Evolutionary conservation across 2,888 invertebrate species (phyloP).

Genomic region (Lutraria lutraria): DNA sequence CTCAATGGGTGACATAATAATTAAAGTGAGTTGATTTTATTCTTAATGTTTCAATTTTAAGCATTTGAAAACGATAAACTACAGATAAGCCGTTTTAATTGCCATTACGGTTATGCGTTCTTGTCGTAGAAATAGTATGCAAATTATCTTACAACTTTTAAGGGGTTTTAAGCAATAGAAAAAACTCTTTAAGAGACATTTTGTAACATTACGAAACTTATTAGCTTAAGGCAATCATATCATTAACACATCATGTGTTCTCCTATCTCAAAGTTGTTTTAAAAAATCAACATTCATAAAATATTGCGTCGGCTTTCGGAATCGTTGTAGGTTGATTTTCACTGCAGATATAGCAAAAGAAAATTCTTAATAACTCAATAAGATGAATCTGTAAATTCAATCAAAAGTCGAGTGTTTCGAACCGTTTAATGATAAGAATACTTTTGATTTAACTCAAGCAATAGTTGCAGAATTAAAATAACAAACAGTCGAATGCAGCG

Average conservation of each 20-base stretch:
- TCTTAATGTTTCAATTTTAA: slow-evolving; percentile 61
- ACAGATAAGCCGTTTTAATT: slow-evolving; percentile 54
- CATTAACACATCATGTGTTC: background rate
- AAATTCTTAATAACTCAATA: background rate
- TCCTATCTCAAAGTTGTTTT: background rate
- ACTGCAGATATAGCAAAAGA: background rate
- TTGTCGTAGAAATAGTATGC: slow-evolving; percentile 35
- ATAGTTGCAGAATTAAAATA: too few relatives aligned
- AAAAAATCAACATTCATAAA: background rate
- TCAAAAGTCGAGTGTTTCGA: background rate
- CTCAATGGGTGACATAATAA: slow-evolving; percentile 33
- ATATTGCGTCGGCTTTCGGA: background rate
- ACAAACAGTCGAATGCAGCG: too few relatives aligned
- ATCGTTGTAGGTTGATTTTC: background rate
- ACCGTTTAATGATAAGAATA: too few relatives aligned
- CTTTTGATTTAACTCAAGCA: too few relatives aligned
- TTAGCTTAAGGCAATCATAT: background rate
- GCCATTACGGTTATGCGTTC: slow-evolving; percentile 50
- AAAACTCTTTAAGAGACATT: slow-evolving; percentile 18
- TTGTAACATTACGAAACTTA: slow-evolving; percentile 15
- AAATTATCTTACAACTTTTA: background rate
- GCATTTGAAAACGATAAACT: slow-evolving; percentile 58
- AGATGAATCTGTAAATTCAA: background rate
- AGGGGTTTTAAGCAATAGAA: slow-evolving; percentile 15
- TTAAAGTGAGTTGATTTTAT: slow-evolving; percentile 33